These are phyloP conservation scores for Microcebus murinus DNA, from an alignment of 2,113 vertebrate species.

Conservation along the genomic window DNA sequence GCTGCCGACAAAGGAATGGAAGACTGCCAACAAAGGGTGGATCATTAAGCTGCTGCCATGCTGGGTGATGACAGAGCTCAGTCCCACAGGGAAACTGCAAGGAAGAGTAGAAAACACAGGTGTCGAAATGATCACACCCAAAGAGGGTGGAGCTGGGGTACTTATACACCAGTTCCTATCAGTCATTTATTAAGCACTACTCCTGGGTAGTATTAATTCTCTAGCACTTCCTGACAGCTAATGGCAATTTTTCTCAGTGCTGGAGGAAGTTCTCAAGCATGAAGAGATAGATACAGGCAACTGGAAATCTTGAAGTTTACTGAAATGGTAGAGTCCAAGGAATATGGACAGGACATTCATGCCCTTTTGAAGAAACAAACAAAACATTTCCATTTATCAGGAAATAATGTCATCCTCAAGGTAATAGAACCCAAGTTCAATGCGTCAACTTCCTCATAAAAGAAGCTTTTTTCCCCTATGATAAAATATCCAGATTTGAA, in stretches of 20 bases:
- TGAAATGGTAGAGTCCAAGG: neutral
- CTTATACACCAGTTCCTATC: neutral
- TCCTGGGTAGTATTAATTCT: neutral
- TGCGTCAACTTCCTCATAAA: neutral
- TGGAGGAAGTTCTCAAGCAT: neutral
- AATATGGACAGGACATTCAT: neutral
- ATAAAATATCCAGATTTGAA: slow-evolving; percentile 21
- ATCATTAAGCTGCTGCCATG: neutral
- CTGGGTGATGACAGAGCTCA: neutral
- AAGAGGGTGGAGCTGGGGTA: neutral
- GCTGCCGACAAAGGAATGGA: neutral
- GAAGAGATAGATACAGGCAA: neutral
- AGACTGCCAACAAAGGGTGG: neutral
- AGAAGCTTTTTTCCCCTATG: neutral
- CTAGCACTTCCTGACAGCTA: neutral
- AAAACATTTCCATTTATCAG: neutral
- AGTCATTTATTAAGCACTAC: neutral
- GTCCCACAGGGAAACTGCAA: neutral
- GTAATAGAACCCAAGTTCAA: neutral
- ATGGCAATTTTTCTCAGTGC: neutral
- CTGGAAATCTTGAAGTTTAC: neutral
- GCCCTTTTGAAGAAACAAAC: neutral
- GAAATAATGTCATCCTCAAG: neutral
- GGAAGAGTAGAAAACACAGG: neutral
- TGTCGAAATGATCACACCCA: neutral